These are phyloP conservation scores for Pseudomyrmex cubaensis DNA, from an alignment of 1,140 invertebrate species.

Conservation along the genomic window DNA sequence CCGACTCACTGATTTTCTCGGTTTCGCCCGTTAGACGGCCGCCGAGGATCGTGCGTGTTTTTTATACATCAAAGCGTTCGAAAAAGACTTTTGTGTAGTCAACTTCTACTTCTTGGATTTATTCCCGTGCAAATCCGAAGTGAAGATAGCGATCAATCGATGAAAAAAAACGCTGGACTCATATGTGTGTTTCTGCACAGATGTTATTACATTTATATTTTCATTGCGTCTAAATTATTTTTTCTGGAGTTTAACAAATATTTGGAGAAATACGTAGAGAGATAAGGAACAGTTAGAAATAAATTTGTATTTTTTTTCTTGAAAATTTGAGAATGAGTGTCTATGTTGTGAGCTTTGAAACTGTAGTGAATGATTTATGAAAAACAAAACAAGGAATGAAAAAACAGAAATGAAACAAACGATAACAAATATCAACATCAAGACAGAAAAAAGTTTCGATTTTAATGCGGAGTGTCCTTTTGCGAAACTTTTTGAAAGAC, in stretches of 20 bases:
- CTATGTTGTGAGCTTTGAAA: no score
- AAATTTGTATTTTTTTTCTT: no score
- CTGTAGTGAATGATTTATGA: no score
- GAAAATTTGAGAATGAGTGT: no score
- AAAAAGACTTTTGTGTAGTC: not conserved
- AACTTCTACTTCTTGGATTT: not conserved
- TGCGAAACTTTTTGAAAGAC: no score
- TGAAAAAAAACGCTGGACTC: not conserved
- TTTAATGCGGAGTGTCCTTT: no score
- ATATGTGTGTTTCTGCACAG: not conserved
- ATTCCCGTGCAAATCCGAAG: slow-evolving; percentile 1
- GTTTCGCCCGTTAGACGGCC: slow-evolving; percentile 84
- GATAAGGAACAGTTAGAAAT: no score
- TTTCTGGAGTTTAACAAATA: not conserved
- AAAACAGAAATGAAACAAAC: no score
- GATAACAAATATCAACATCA: no score
- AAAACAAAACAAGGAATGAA: no score
- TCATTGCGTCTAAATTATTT: not conserved
- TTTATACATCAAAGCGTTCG: no score
- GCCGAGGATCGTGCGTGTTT: not conserved
- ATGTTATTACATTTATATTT: not conserved
- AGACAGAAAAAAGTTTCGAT: no score
- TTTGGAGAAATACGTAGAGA: not conserved
- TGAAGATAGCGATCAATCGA: not conserved
- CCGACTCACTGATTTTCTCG: slow-evolving; percentile 88